Evolutionary conservation across 2,113 vertebrate species (phyloP).

Genomic region (Chaetorhynchus papuensis): DNA sequence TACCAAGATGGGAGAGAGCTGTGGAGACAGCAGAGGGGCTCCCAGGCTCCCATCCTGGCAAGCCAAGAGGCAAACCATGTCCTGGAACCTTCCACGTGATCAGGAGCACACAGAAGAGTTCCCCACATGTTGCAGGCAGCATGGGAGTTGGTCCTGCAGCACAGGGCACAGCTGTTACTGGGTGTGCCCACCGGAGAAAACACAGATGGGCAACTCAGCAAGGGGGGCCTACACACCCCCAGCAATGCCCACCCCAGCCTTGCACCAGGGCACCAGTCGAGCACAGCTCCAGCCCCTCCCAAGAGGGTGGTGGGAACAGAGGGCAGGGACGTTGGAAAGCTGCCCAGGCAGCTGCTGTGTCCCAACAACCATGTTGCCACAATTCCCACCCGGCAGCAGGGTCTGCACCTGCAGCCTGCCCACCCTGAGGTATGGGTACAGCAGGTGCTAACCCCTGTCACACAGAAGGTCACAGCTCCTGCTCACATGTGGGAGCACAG

Average conservation of each 20-base stretch:
- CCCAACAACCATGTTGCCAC: fast-evolving
- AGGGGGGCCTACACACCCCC: background rate
- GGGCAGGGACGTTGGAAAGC: background rate
- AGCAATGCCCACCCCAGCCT: background rate
- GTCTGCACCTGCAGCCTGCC: background rate
- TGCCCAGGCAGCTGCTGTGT: background rate
- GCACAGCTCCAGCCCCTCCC: background rate
- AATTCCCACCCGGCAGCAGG: fast-evolving
- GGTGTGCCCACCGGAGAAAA: background rate
- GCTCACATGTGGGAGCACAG: fast-evolving
- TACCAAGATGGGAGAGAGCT: background rate
- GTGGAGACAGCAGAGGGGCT: background rate
- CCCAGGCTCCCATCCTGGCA: background rate
- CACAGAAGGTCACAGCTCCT: background rate
- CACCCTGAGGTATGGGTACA: fast-evolving
- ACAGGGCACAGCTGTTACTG: background rate
- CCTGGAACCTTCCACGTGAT: background rate
- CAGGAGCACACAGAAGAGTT: background rate
- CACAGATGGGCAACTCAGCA: fast-evolving
- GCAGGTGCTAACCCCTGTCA: background rate
- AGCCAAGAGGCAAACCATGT: background rate
- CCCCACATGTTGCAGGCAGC: background rate
- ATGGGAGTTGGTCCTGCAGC: background rate
- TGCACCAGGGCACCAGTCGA: background rate
- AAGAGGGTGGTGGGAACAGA: background rate